These are phyloP conservation scores for Forbesichthys agassizii DNA, from an alignment of 2,113 vertebrate genomes.

Conservation along the genomic window DNA sequence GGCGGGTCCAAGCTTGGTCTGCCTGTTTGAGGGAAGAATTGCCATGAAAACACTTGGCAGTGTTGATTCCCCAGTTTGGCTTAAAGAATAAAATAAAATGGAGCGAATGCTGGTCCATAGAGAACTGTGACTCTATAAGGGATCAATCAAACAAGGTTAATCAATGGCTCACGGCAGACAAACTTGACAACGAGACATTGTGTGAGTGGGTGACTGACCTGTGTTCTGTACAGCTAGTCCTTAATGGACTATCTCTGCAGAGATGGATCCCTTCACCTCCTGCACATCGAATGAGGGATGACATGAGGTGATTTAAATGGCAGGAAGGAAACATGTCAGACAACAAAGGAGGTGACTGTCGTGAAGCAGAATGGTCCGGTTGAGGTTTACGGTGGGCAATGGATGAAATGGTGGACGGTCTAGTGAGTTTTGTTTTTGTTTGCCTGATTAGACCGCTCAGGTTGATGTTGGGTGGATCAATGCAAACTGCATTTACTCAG, in stretches of 20 bases:
- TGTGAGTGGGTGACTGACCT: background rate
- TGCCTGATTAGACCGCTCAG: no score
- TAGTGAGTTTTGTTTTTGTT: background rate
- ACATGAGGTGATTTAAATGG: background rate
- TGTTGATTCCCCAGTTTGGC: constrained; percentile 46
- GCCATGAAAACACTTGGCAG: constrained; percentile 65
- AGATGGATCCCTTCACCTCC: constrained; percentile 61
- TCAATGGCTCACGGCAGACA: background rate
- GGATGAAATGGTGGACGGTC: background rate
- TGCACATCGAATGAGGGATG: constrained; percentile 12
- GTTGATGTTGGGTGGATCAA: no score
- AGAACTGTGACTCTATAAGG: constrained; percentile 53
- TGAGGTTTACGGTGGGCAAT: background rate
- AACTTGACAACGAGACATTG: background rate
- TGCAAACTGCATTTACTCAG: no score
- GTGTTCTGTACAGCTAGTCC: constrained; percentile 33
- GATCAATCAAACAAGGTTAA: background rate
- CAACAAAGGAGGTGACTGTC: background rate
- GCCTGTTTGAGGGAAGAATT: constrained; percentile 44
- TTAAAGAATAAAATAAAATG: constrained; percentile 37
- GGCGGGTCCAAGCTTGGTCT: constrained; percentile 38
- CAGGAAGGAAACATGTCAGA: background rate
- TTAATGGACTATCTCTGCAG: constrained; percentile 60
- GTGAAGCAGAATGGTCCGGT: background rate
- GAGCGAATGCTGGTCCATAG: constrained; percentile 24